These are phyloP conservation scores for Agonopterix subpropinquella DNA, from an alignment of 2,888 invertebrate species.

Conservation along the genomic window DNA sequence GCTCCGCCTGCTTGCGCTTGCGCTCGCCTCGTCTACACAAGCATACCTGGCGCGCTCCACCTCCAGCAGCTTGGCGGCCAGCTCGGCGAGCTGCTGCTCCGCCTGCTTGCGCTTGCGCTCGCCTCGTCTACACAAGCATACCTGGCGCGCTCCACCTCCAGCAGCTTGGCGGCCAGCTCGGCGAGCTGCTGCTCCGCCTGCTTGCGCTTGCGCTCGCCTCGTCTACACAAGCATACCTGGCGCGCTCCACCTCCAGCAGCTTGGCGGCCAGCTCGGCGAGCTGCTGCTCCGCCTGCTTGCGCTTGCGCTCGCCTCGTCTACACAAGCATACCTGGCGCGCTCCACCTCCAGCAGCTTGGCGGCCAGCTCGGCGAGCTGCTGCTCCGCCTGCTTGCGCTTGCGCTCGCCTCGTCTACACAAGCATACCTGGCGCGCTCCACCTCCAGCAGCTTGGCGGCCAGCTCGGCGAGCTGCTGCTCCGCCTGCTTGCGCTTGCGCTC, in stretches of 20 bases:
- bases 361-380: slow-evolving; percentile 85
- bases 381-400: slow-evolving; percentile 95
- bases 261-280: slow-evolving; percentile 81
- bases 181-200: slow-evolving; percentile 93
- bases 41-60: slow-evolving; percentile 63
- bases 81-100: slow-evolving; percentile 90
- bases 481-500: slow-evolving; percentile 97
- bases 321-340: slow-evolving; percentile 52
- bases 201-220: slow-evolving; percentile 95
- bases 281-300: slow-evolving; percentile 96
- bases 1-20: slow-evolving; percentile 95
- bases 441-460: slow-evolving; percentile 70
- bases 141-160: slow-evolving; percentile 70
- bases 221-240: slow-evolving; percentile 45
- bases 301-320: slow-evolving; percentile 93
- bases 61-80: slow-evolving; percentile 70
- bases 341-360: slow-evolving; percentile 70
- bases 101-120: slow-evolving; percentile 97
- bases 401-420: slow-evolving; percentile 93
- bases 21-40: slow-evolving; percentile 93
- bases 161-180: slow-evolving; percentile 77
- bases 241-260: slow-evolving; percentile 69
- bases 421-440: slow-evolving; percentile 63
- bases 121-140: slow-evolving; percentile 71
- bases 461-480: slow-evolving; percentile 90